Percentiles rank a stretch among this genome's conserved stretches.
These are phyloP conservation scores for Plecturocebus donacophilus DNA, from an alignment of 2,113 vertebrate species.

Conservation along the genomic window DNA sequence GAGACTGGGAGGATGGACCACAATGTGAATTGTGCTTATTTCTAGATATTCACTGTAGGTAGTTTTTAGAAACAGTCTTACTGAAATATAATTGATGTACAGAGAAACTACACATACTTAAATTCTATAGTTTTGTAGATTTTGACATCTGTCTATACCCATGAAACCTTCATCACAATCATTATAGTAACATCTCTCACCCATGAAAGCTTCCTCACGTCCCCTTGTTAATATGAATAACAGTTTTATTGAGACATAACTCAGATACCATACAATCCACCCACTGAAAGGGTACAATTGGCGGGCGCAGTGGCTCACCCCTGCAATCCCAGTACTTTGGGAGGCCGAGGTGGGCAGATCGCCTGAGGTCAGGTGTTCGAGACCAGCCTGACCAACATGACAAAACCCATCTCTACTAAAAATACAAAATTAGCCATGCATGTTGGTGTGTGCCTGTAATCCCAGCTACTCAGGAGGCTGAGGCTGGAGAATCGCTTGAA, in stretches of 20 bases:
- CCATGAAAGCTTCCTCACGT: not conserved
- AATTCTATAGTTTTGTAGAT: not conserved
- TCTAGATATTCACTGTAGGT: not conserved
- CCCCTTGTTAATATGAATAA: not conserved
- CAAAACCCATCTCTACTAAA: too few relatives aligned
- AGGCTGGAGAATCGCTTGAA: too few relatives aligned
- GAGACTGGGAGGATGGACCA: not conserved
- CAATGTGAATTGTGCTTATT: not conserved
- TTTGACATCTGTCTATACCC: not conserved
- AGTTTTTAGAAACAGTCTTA: not conserved
- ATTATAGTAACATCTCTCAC: not conserved
- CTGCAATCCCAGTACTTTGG: too few relatives aligned
- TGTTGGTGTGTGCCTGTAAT: too few relatives aligned
- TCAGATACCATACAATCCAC: not conserved
- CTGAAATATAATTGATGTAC: not conserved
- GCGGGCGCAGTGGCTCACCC: too few relatives aligned
- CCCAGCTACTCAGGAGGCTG: too few relatives aligned
- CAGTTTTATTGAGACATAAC: not conserved
- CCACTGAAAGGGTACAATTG: too few relatives aligned
- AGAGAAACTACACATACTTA: not conserved
- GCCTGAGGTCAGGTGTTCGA: too few relatives aligned
- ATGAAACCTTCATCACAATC: not conserved
- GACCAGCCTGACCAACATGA: too few relatives aligned
- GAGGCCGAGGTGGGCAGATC: too few relatives aligned
- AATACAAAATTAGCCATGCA: too few relatives aligned